Base-by-base conservation (phyloP, 2,113 vertebrate genomes). In the Ochotona curzoniae region DNA sequence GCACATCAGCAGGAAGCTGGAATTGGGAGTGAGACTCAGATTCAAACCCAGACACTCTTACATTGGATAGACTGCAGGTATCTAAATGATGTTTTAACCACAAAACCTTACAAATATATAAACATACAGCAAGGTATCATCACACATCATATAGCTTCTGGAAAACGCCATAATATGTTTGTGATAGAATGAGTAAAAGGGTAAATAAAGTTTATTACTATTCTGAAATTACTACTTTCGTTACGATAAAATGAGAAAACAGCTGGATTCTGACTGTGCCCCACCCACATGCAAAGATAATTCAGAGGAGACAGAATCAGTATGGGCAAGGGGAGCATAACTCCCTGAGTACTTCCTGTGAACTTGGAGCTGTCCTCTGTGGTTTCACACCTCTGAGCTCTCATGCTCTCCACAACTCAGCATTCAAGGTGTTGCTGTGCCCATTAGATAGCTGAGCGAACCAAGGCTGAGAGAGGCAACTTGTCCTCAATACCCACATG, bases 361-460 rank as follows among this genome's bases (percentile, higher is more conserved):
- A 92, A 23, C 32, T 7, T 12, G 35, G 79, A 9, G 0, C 70
- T 66, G 11, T 61, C 38, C 89, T 30, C 47, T 83, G 84, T 57
- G 90, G 86, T 57, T 90, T 94, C 35, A 49, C 57, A 93, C 44
- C 32, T 21, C 64, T 79, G 8, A 30, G 26, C 35, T 20, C 23
- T 2, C 32, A 47, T n/a, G 15, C 15, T 57, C 38, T 79, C 23
- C 71, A 7, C 28, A 71, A 5, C 79, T 80, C 73, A 84, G 60
- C 83, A 13, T 1, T 38, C 1, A 35, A 78, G 35, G 60, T 67
- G 35, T 78, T 74, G 49, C 82, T 38, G 2, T 82, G 86, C 51
- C 81, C 30, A 26, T 81, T 94, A 87, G 60, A 86, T 44, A 94
- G 73, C 23, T 61, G 70, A 79, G 57, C 71, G 89, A 70, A 61